Percentiles rank a stretch among this genome's conserved stretches.
Conservation (phyloP, 2,113 vertebrate genomes). For the Agapornis roseicollis region DNA sequence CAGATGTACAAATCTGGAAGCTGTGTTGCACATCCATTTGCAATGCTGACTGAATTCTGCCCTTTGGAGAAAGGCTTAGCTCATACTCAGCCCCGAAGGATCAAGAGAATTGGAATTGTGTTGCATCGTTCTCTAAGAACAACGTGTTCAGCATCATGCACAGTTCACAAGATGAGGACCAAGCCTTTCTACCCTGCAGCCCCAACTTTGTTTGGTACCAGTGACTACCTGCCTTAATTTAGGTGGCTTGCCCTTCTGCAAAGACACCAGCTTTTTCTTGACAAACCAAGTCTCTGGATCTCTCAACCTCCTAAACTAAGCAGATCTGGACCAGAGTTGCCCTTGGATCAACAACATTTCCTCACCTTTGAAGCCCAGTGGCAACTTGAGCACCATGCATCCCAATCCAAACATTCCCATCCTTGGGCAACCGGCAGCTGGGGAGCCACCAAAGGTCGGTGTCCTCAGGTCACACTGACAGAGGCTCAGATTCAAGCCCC, state of each 20-base stretch:
- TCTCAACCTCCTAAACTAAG: neutral
- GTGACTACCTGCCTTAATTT: neutral
- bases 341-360: neutral
- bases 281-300: neutral
- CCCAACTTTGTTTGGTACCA: neutral
- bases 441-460: neutral
- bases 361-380: neutral
- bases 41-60: rapidly evolving
- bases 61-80: neutral
- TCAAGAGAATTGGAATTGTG: neutral
- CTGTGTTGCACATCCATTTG: neutral
- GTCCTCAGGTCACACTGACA: neutral
- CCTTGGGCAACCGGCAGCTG: neutral
- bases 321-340: neutral
- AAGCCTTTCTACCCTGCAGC: neutral
- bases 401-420: neutral
- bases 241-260: neutral
- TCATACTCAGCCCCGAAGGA: rapidly evolving
- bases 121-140: neutral
- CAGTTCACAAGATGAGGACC: neutral
- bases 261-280: neutral
- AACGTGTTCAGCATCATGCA: neutral
- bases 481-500: neutral
- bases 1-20: neutral
- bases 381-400: rapidly evolving